Evolutionary conservation across 2,113 vertebrate genomes (phyloP).

Genomic region (Carassius gibelio): DNA sequence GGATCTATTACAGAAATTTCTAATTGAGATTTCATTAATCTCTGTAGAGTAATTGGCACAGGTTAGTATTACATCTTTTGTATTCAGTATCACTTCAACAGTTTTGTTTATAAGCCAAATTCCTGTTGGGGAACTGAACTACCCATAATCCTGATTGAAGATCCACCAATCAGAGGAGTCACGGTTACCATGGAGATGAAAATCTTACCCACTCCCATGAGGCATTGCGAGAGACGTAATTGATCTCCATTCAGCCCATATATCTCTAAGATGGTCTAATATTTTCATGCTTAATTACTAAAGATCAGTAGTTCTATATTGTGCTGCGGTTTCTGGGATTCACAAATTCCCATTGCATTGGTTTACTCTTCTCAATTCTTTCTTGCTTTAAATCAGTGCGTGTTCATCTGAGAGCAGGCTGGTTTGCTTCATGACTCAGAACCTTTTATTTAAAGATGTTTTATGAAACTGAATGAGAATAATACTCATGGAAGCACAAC

Average conservation of each 20-base stretch:
- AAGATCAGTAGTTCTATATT: too few relatives aligned
- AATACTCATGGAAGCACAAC: background rate
- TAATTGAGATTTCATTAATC: too few relatives aligned
- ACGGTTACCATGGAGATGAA: background rate
- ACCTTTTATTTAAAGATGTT: background rate
- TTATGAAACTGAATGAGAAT: background rate
- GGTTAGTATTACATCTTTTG: background rate
- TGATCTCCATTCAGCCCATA: too few relatives aligned
- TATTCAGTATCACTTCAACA: background rate
- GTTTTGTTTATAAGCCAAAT: background rate
- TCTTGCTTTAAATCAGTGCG: background rate
- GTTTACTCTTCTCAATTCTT: background rate
- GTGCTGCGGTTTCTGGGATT: too few relatives aligned
- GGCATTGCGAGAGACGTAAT: background rate
- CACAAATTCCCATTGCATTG: too few relatives aligned
- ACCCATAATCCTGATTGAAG: background rate
- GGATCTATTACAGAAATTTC: too few relatives aligned
- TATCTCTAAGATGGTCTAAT: too few relatives aligned
- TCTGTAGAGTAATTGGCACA: too few relatives aligned
- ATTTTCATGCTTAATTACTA: too few relatives aligned
- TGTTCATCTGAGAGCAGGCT: background rate
- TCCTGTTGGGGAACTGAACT: background rate
- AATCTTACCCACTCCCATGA: slow-evolving; percentile 1
- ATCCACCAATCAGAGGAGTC: background rate
- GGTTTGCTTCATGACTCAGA: background rate